Evolutionary conservation across 2,797 vertebrate genomes (phyloP), one percentile per base, ranked within the genome.

Genomic region (Nyctalus aviator): DNA sequence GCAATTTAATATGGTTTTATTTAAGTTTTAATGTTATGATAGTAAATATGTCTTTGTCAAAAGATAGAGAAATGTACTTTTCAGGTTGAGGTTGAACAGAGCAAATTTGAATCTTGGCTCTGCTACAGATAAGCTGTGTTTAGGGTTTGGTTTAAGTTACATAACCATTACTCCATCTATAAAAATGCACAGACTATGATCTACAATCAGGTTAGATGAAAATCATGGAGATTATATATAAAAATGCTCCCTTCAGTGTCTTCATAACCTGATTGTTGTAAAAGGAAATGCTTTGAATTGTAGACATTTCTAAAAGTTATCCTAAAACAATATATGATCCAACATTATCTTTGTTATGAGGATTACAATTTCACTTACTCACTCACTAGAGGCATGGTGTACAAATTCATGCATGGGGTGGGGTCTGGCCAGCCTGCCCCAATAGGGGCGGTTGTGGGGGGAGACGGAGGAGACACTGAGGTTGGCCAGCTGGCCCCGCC

Each of bases 221-320:
- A 25, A 32, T 82, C 17, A 53, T 17, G 30, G 72, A 53, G 18
- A 77, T 12, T 79, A 64, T 27, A 3, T 17, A 69, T 55, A 72
- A 78, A 93, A 93, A 69, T 85, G 14, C 21, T 79, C 46, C 57
- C 27, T 8, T 20, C 14, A 66, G 20, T 30, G 35, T 75, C 37
- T 90, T 50, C 8, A 21, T 77, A 71, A 50, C 25, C 14, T 68
- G 55, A 46, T 10, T 59, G 23, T 50, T 85, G 9, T 64, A n/a
- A 88, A 32, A 87, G 59, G 13, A 90, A 94, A 72, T 66, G 53
- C 37, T 84, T 69, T 87, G 44, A 84, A 79, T 82, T 64, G 72
- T 3, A 91, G 53, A 84, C 15, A 9, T 83, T 83, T 6, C 53
- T 73, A 41, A 88, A 94, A 91, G 73, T 90, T 59, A 90, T 84